These are phyloP conservation scores for Erynnis tages DNA, from an alignment of 2,888 invertebrate genomes.

Conservation along the genomic window DNA sequence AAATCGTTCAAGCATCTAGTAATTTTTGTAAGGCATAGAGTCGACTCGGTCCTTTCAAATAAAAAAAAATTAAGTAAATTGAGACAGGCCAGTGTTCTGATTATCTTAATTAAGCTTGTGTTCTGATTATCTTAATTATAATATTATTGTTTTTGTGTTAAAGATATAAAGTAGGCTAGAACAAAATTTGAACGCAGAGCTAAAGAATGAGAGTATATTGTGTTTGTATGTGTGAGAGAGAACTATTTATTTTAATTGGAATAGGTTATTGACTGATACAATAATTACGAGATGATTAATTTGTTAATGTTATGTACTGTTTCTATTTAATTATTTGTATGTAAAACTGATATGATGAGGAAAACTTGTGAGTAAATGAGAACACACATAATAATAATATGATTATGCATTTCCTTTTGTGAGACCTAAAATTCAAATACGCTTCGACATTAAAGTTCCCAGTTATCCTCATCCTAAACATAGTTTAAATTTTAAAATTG, in stretches of 20 bases:
- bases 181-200: not conserved
- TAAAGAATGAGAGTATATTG: constrained; percentile 2
- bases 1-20: too few relatives aligned
- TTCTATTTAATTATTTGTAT: constrained; percentile 9
- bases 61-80: too few relatives aligned
- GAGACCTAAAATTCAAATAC: too few relatives aligned
- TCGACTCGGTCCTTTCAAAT: too few relatives aligned
- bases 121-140: too few relatives aligned
- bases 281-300: constrained; percentile 12
- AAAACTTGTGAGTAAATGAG: constrained; percentile 6
- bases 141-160: not conserved
- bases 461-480: too few relatives aligned
- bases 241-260: constrained; percentile 24
- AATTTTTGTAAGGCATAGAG: too few relatives aligned
- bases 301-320: constrained; percentile 11
- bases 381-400: not conserved
- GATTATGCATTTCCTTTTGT: too few relatives aligned
- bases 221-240: not conserved
- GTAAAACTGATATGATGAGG: not conserved
- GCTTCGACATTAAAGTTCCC: too few relatives aligned
- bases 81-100: too few relatives aligned
- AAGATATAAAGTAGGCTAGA: not conserved
- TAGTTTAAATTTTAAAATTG: too few relatives aligned
- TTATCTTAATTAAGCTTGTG: too few relatives aligned
- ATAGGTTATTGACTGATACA: constrained; percentile 24